Conservation (phyloP, 2,888 invertebrate species). For the Drosophila sordidula region DNA sequence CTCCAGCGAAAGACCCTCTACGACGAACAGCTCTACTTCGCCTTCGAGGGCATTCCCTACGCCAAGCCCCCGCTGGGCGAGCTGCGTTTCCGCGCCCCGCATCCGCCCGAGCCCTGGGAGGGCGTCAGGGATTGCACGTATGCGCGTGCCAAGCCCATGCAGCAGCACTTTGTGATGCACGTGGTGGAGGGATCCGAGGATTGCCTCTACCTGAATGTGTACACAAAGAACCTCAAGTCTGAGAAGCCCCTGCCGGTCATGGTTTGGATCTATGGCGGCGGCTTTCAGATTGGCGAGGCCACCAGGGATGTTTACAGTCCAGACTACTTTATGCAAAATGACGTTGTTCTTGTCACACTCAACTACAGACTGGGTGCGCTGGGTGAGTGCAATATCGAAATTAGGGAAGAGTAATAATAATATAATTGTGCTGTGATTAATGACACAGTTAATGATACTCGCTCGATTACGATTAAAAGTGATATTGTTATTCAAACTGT, state of each 20-base stretch:
- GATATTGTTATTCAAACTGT: not conserved
- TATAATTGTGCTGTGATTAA: too few species aligned
- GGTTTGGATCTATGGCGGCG: slow-evolving; percentile 86
- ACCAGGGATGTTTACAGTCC: slow-evolving; percentile 82
- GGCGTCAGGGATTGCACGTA: slow-evolving; percentile 84
- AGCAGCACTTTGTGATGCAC: slow-evolving; percentile 73
- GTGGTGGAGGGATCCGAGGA: slow-evolving; percentile 85
- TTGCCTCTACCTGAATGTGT: slow-evolving; percentile 86
- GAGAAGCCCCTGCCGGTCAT: slow-evolving; percentile 81
- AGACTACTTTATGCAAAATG: slow-evolving; percentile 84
- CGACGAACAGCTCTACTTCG: slow-evolving; percentile 63
- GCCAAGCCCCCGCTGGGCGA: slow-evolving; percentile 85
- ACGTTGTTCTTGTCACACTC: slow-evolving; percentile 85
- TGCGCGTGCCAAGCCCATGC: slow-evolving; percentile 75
- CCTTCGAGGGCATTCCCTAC: slow-evolving; percentile 79
- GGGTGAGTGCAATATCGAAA: slow-evolving; percentile 60
- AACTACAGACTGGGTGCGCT: slow-evolving; percentile 85
- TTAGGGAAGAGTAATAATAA: not conserved
- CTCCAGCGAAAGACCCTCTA: slow-evolving; percentile 72
- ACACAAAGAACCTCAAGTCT: slow-evolving; percentile 71
- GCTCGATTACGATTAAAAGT: not conserved
- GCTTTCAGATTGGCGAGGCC: slow-evolving; percentile 84
- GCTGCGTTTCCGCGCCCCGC: slow-evolving; percentile 83
- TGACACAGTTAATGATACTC: too few species aligned
- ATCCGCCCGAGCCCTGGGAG: slow-evolving; percentile 83